Conservation (phyloP, 2,888 invertebrate species). For the Nemotelus pantherinus region DNA sequence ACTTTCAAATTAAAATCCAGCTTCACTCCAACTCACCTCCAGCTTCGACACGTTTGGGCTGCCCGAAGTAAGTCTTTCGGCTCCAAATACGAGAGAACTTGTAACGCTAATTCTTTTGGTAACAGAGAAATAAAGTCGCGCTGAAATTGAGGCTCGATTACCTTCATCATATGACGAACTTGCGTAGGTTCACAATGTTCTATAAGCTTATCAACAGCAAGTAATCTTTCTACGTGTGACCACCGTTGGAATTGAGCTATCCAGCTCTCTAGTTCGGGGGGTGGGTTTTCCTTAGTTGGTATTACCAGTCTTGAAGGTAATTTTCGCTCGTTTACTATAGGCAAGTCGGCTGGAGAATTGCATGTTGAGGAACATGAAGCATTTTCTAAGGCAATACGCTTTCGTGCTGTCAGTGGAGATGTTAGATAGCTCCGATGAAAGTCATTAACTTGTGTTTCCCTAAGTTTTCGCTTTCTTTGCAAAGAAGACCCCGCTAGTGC, state of each 20-base stretch:
- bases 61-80: conserved; percentile 90
- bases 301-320: conserved; percentile 66
- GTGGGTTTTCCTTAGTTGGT: conserved; percentile 82
- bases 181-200: conserved; percentile 90
- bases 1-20: conserved; percentile 19
- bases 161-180: conserved; percentile 96
- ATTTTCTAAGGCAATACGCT: conserved; percentile 63
- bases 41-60: conserved; percentile 95
- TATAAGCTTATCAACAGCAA: conserved; percentile 91
- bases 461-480: conserved; percentile 63
- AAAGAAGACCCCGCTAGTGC: conserved; percentile 51
- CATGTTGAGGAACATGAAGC: conserved; percentile 59
- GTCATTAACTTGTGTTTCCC: conserved; percentile 58
- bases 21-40: conserved; percentile 78
- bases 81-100: conserved; percentile 91
- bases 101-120: conserved; percentile 94
- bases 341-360: conserved; percentile 47
- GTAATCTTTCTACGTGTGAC: conserved; percentile 87
- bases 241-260: conserved; percentile 80
- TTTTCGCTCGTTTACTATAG: conserved; percentile 48
- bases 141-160: conserved; percentile 98
- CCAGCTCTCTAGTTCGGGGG: conserved; percentile 80
- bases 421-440: conserved; percentile 52
- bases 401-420: conserved; percentile 57
- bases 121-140: conserved; percentile 96